A percentile compares a stretch with the other conserved stretches of the same genome.
These are phyloP conservation scores for Spisula subtruncata DNA, from an alignment of 2,888 invertebrate genomes.

Conservation along the genomic window DNA sequence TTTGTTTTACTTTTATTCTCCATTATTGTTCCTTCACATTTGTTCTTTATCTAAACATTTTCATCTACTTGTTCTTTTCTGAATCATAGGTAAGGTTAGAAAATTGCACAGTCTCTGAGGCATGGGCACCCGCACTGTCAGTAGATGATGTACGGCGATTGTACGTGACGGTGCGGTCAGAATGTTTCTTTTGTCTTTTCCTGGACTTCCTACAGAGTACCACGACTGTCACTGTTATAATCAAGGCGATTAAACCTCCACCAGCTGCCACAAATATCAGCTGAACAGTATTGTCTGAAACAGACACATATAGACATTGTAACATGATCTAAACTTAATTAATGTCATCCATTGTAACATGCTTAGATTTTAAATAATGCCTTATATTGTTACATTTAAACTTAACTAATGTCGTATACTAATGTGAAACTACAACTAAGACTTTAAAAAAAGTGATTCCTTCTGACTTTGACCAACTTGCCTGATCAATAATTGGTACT, in stretches of 20 bases:
- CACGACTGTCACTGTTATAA: neutral
- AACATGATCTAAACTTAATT: too few species aligned
- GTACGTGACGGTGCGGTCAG: neutral
- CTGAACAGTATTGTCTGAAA: conserved; percentile 8
- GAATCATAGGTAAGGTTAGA: neutral
- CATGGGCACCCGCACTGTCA: neutral
- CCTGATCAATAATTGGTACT: too few species aligned
- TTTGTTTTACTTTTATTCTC: too few species aligned
- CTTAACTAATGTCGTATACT: too few species aligned
- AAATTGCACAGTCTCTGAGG: neutral
- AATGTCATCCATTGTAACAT: too few species aligned
- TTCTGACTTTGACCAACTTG: too few species aligned
- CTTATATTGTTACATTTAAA: too few species aligned
- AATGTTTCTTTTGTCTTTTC: neutral
- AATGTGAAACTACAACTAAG: too few species aligned
- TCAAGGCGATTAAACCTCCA: neutral
- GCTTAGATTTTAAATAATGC: too few species aligned
- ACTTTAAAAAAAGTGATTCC: too few species aligned
- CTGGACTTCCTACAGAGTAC: neutral
- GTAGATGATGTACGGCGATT: neutral
- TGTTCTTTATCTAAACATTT: too few species aligned
- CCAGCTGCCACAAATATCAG: neutral
- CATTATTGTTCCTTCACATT: too few species aligned
- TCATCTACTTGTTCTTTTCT: neutral
- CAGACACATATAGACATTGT: neutral